phyloP scores from a whole-genome alignment of 1,140 invertebrate genomes.

The Anastatus disparis region DNA sequence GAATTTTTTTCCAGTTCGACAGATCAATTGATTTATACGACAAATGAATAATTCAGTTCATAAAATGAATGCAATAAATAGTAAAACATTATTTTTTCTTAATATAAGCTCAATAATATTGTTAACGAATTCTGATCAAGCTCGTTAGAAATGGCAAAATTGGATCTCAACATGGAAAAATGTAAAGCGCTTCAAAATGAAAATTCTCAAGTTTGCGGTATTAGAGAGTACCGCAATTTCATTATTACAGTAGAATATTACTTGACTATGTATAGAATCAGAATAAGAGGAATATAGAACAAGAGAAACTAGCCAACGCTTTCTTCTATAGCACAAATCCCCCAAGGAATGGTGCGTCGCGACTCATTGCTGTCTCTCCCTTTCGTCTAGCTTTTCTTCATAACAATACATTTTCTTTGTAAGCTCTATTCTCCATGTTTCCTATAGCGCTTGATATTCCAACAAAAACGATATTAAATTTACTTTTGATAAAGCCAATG shows the following conservation, averaged over 20 bases:
- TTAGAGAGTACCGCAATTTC: conserved; percentile 35
- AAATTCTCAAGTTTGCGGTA: neutral
- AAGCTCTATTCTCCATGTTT: conserved; percentile 24
- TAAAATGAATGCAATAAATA: too few relatives aligned
- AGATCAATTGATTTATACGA: too few relatives aligned
- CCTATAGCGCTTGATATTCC: conserved; percentile 14
- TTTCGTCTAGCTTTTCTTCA: conserved; percentile 6
- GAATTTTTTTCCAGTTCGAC: too few relatives aligned
- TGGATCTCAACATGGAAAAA: too few relatives aligned
- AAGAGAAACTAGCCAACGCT: conserved; percentile 21
- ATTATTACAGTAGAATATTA: conserved; percentile 44
- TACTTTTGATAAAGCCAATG: conserved; percentile 34
- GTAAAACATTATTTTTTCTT: too few relatives aligned
- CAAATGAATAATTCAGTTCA: too few relatives aligned
- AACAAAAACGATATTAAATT: conserved; percentile 44
- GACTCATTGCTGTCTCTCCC: neutral
- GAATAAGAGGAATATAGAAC: neutral
- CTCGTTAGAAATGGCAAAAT: too few relatives aligned
- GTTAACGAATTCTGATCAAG: too few relatives aligned
- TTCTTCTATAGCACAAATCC: conserved; percentile 46
- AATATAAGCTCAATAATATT: too few relatives aligned
- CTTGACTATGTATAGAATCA: neutral
- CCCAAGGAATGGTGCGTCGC: conserved; percentile 38
- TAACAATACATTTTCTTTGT: conserved; percentile 40
- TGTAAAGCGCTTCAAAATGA: neutral